Evolutionary conservation across 2,797 vertebrate species (phyloP), one percentile per base, ranked within the genome.

Genomic region (Todus mexicanus): DNA sequence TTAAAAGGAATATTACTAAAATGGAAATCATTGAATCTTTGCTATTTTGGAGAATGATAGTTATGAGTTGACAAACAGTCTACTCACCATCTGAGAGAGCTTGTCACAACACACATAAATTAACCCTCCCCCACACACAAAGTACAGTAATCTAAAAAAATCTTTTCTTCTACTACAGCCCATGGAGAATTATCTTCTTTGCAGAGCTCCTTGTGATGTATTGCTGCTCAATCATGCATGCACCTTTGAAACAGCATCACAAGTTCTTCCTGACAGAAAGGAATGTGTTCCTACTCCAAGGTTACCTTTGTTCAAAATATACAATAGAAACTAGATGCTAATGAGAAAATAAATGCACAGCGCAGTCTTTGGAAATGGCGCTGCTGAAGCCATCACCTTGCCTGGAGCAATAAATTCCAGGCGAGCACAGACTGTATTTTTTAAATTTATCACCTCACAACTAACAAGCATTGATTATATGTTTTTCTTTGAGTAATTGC

Each of bases 291-390:
- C 87, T 72, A 69, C 79, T 96, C 90, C 96, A 96, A 97, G 95
- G 94, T 97, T 97, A 96, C 94, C 95, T 97, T 97, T 96, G 88
- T 95, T 96, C 94, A 89, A 96, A 96, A 94, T 61, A 94, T 74
- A 96, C 96, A 97, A 95, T 96, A 93, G 94, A 89, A 96, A 96
- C 80, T 94, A 96, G 93, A 95, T 96, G 95, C 93, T 97, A 97
- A 97, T 97, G 97, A 96, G 93, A 95, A 97, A 97, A 96, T 91
- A 97, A 97, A 94, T 94, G 95, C 92, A 91, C 88, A 87, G 87
- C 8, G 0, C 74, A 84, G 75, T 23, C 92, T 95, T 93, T 92
- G 92, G 95, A 93, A 96, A 77, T 60, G 64, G 94, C 91, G 87
- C 47, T 93, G 94, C 92, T 92, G 80, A 89, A 95, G 90, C 92